phyloP scores from a whole-genome alignment of 2,888 invertebrate genomes.

The Caprella mutica region DNA sequence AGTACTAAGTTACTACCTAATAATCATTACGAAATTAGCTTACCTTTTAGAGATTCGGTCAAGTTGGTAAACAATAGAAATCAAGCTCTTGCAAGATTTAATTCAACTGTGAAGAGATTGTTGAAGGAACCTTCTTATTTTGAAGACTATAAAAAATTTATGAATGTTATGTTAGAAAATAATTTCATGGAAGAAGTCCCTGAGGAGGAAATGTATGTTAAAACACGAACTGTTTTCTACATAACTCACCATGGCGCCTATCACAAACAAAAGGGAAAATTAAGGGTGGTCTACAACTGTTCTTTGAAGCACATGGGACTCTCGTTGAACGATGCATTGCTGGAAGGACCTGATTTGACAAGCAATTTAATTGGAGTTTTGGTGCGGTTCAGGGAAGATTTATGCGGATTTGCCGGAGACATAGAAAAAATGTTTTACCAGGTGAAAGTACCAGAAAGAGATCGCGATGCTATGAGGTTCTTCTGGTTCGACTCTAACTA shows the following conservation, averaged over 20 bases:
- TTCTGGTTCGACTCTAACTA: background rate
- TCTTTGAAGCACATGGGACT: background rate
- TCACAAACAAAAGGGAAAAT: slow-evolving; percentile 9
- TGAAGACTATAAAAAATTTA: slow-evolving; percentile 4
- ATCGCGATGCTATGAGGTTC: slow-evolving; percentile 3
- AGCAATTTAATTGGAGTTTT: background rate
- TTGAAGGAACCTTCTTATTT: background rate
- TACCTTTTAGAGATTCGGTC: no score
- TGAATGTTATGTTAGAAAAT: background rate
- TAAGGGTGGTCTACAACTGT: slow-evolving; percentile 12
- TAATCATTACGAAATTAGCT: no score
- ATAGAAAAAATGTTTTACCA: slow-evolving; percentile 8
- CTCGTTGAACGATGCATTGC: background rate
- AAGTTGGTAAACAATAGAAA: no score
- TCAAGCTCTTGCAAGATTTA: no score
- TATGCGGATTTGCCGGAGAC: slow-evolving; percentile 1
- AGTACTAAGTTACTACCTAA: no score
- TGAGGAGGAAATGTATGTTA: background rate
- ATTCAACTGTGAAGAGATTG: background rate
- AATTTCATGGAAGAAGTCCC: background rate
- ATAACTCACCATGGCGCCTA: slow-evolving; percentile 1
- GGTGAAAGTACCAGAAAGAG: slow-evolving; percentile 2
- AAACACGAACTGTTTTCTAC: background rate
- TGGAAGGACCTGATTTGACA: background rate
- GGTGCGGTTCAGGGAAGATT: slow-evolving; percentile 6